These are phyloP conservation scores for Ctena decussata DNA, from an alignment of 2,888 invertebrate species.

Conservation along the genomic window DNA sequence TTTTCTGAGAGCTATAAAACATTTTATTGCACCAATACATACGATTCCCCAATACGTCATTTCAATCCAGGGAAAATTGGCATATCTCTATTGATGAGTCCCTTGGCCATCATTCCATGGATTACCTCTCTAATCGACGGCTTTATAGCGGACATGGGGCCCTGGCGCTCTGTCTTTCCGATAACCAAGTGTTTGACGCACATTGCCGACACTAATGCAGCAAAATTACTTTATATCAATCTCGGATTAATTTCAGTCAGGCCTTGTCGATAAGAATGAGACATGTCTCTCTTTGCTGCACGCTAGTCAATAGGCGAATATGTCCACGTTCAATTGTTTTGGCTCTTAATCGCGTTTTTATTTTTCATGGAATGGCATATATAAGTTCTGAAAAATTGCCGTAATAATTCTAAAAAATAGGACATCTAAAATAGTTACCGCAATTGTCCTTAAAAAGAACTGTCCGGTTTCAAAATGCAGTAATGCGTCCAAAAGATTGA, in stretches of 20 bases:
- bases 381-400: too few species aligned
- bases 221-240: slow-evolving; percentile 21
- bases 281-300: slow-evolving; percentile 1
- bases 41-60: not conserved
- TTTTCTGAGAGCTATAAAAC: too few species aligned
- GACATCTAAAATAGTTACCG: too few species aligned
- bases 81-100: slow-evolving; percentile 15
- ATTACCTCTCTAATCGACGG: slow-evolving; percentile 17
- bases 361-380: too few species aligned
- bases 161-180: slow-evolving; percentile 13
- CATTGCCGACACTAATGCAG: slow-evolving; percentile 16
- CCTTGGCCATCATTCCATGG: slow-evolving; percentile 3
- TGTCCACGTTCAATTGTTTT: not conserved
- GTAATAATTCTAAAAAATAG: too few species aligned
- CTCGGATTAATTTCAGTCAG: slow-evolving; percentile 10
- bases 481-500: too few species aligned
- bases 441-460: too few species aligned
- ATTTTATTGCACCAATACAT: not conserved
- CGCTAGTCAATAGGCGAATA: not conserved
- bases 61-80: not conserved
- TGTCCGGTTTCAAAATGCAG: too few species aligned
- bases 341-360: too few species aligned
- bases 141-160: slow-evolving; percentile 14
- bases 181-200: slow-evolving; percentile 24
- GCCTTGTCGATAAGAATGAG: not conserved